Conservation (phyloP, 2,797 vertebrate genomes). For the Ceryle rudis region DNA sequence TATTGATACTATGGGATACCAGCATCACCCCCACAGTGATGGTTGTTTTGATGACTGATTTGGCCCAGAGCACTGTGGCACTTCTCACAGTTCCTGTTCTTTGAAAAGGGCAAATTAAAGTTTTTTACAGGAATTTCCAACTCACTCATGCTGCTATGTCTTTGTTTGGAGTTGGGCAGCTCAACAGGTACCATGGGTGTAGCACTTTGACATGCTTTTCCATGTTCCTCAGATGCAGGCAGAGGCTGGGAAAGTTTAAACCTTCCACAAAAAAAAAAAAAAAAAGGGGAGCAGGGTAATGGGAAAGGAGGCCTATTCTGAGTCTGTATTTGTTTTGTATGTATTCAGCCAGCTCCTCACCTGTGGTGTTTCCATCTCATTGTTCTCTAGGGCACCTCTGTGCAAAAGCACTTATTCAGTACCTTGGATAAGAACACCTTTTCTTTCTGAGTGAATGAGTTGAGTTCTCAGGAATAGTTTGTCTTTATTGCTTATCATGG, state of each 20-base stretch:
- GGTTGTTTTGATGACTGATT: neutral
- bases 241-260: neutral
- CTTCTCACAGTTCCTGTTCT: neutral
- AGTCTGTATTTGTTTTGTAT: neutral
- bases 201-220: neutral
- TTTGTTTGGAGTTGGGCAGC: neutral
- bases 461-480: neutral
- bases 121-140: neutral
- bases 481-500: neutral
- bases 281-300: neutral
- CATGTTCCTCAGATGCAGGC: neutral
- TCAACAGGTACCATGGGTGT: neutral
- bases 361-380: fast-evolving
- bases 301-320: neutral
- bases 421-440: neutral
- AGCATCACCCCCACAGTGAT: neutral
- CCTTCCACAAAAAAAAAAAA: neutral
- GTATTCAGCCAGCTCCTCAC: neutral
- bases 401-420: neutral
- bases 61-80: neutral
- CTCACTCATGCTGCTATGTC: fast-evolving
- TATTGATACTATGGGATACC: neutral
- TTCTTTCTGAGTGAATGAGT: neutral
- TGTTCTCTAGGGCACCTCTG: neutral
- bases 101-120: neutral